Conservation (phyloP, 2,888 invertebrate species). For the Orthonevra nobilis region DNA sequence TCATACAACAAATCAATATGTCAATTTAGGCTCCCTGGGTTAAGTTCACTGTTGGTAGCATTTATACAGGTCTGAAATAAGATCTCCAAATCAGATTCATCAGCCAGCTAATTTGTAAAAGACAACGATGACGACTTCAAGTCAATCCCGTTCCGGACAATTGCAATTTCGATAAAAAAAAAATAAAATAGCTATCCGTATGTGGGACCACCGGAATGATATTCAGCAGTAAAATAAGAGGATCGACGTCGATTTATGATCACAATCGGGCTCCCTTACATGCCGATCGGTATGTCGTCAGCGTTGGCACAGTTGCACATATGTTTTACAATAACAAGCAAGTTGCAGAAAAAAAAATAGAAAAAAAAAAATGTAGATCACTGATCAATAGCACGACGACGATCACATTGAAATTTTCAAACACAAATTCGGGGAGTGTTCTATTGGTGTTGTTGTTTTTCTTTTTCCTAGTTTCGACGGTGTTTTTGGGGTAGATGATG, state of each 20-base stretch:
- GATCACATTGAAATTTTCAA: slow-evolving; percentile 24
- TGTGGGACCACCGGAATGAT: slow-evolving; percentile 53
- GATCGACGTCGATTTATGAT: slow-evolving; percentile 37
- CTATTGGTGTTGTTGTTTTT: background rate
- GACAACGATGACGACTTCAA: slow-evolving; percentile 39
- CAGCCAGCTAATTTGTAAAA: slow-evolving; percentile 17
- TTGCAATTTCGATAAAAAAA: slow-evolving; percentile 57
- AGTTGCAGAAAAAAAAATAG: slow-evolving; percentile 30
- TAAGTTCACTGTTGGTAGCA: background rate
- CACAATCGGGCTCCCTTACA: slow-evolving; percentile 56
- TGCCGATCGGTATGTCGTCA: slow-evolving; percentile 65
- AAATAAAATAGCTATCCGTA: slow-evolving; percentile 4
- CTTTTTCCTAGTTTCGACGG: slow-evolving; percentile 43
- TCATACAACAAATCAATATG: no score
- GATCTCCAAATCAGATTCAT: slow-evolving; percentile 23
- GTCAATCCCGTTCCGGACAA: slow-evolving; percentile 55
- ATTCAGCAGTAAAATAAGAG: slow-evolving; percentile 41
- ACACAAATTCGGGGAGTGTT: slow-evolving; percentile 59
- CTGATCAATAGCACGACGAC: slow-evolving; percentile 43
- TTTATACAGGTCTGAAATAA: no score
- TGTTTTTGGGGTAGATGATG: slow-evolving; percentile 53
- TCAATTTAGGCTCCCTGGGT: background rate
- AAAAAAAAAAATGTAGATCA: slow-evolving; percentile 50
- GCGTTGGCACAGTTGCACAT: slow-evolving; percentile 49
- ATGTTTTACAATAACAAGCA: slow-evolving; percentile 12